Base-by-base conservation (phyloP, 2,797 vertebrate genomes). In the Paedocypris micromegethes region DNA sequence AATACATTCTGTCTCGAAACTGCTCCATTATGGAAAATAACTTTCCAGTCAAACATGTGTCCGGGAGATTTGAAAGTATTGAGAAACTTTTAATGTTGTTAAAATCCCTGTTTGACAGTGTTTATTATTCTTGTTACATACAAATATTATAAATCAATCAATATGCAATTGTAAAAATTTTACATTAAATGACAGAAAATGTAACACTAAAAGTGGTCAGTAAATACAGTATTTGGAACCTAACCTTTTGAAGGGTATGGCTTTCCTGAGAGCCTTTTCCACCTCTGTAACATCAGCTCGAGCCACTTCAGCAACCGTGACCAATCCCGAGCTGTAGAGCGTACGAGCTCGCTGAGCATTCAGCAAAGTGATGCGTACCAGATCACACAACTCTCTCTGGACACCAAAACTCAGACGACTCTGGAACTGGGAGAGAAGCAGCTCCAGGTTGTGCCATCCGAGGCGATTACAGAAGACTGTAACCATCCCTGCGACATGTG, bases 401-500 rank as follows among this genome's bases (percentile, higher is more conserved):
- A 99, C 88, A 7, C 97, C 97, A 48, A 98, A 99, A n/a, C 90
- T 94, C 67, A 99, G 90, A 41, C 94, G 90, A 76, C 93, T 97
- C 88, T 99, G 96, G 86, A 96, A 98, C 81, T 98, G 94, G 7
- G 94, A 94, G 49, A 98, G 85, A 9, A 99, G 82, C 41, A 97
- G 80, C 78, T 98, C 94, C 89, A 99, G 90, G 82, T 95, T 98
- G 90, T 95, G 88, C 97, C 97, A 99, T 51, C 95, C 95, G 68
- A 99, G 90, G 2, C 92, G 92, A 74, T 89, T 97, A 83, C 92
- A 94, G 88, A 99, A 98, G 71, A 98, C 89, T 0, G 91, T 98
- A 57, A 98, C 85, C 96, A 99, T 99, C 59, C 96, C 97, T 98
- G 81, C 46, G 56, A 65, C 40, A 52, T 39, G 39, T 44, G 23